Evolutionary conservation across 2,888 invertebrate species (phyloP).

Genomic region (Nowickia ferox): DNA sequence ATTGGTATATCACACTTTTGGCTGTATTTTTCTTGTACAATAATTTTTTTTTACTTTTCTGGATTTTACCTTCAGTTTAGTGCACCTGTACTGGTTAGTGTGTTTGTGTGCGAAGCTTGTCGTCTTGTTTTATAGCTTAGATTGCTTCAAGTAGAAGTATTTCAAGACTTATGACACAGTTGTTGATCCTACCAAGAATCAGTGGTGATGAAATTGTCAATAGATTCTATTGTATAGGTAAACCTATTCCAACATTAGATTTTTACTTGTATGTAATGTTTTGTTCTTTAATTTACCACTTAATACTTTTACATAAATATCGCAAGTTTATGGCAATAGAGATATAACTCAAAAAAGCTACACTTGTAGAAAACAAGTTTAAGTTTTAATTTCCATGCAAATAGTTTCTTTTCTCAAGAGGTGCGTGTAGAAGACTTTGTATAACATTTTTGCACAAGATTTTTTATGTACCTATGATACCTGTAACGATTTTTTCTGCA

Average conservation of each 20-base stretch:
- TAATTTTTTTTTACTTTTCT: background rate
- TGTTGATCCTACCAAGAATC: background rate
- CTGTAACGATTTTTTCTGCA: too few relatives aligned
- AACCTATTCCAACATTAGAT: background rate
- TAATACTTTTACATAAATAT: too few relatives aligned
- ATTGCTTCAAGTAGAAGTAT: background rate
- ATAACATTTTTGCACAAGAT: too few relatives aligned
- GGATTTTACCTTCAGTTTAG: background rate
- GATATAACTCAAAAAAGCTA: too few relatives aligned
- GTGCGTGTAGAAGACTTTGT: too few relatives aligned
- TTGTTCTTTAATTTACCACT: too few relatives aligned
- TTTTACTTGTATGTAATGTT: background rate
- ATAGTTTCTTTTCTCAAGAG: too few relatives aligned
- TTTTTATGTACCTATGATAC: too few relatives aligned
- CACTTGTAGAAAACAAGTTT: too few relatives aligned
- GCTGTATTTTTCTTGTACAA: background rate
- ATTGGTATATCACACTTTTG: slow-evolving; percentile 1
- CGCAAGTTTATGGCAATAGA: too few relatives aligned
- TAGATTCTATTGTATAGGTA: background rate
- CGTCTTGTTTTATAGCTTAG: slow-evolving; percentile 1
- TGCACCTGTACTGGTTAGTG: background rate
- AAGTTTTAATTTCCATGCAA: too few relatives aligned
- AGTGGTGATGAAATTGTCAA: slow-evolving; percentile 27
- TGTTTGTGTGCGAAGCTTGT: background rate
- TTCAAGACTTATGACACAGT: background rate